A percentile compares a stretch with the other conserved stretches of the same genome.
Evolutionary conservation across 2,113 vertebrate species (phyloP).

Genomic region (Hoplias malabaricus): DNA sequence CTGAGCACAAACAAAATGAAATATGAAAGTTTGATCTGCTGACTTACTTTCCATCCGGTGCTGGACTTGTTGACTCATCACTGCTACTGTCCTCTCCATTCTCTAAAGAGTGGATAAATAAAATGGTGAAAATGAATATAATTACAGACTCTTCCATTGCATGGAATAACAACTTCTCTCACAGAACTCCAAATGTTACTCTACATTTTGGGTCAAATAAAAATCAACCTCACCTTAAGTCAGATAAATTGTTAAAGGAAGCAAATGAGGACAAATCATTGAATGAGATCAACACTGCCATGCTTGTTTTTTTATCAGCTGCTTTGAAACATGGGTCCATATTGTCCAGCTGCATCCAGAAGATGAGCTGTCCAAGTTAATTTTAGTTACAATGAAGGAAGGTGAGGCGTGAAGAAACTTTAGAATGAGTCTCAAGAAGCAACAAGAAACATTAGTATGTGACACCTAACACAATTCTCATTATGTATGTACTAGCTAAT

Average conservation of each 20-base stretch:
- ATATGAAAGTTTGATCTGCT: background rate
- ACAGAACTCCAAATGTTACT: background rate
- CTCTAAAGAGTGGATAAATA: slow-evolving; percentile 71
- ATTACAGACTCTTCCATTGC: background rate
- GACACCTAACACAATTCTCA: background rate
- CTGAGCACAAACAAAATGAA: background rate
- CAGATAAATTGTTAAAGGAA: slow-evolving; percentile 38
- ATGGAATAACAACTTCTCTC: background rate
- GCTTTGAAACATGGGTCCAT: slow-evolving; percentile 33
- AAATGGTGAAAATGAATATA: background rate
- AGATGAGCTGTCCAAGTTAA: slow-evolving; percentile 19
- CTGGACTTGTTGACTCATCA: slow-evolving; percentile 89
- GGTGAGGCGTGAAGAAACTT: slow-evolving; percentile 6
- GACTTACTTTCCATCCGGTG: slow-evolving; percentile 86
- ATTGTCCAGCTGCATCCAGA: background rate
- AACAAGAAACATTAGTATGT: slow-evolving; percentile 53
- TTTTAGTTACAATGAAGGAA: background rate
- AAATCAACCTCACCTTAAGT: background rate
- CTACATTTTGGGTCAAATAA: background rate
- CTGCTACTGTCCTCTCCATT: slow-evolving; percentile 91
- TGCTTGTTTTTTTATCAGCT: slow-evolving; percentile 55
- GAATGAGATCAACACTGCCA: slow-evolving; percentile 60
- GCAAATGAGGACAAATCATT: slow-evolving; percentile 58
- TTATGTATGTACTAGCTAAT: background rate
- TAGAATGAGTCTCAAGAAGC: slow-evolving; percentile 11